Conservation (phyloP, 2,888 invertebrate genomes). For the Drosophila vallismaia region DNA sequence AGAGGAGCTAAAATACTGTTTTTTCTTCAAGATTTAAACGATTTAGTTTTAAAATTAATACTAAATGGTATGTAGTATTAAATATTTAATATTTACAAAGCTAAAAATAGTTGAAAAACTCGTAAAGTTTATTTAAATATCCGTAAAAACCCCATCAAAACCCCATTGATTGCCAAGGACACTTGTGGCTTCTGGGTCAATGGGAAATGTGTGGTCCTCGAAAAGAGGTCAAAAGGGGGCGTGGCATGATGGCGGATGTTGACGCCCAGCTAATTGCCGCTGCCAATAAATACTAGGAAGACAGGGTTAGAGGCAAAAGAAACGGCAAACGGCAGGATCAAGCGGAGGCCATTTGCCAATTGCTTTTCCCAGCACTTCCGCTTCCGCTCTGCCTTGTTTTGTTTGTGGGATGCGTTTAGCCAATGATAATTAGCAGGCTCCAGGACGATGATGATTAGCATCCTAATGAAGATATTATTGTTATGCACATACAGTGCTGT, state of each 20-base stretch:
- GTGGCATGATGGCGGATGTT: conserved; percentile 13
- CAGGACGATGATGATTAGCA: conserved; percentile 25
- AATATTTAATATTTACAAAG: neutral
- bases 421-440: conserved; percentile 36
- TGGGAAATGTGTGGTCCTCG: no score
- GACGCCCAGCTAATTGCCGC: conserved; percentile 55
- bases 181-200: conserved; percentile 3
- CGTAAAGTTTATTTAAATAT: neutral
- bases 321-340: neutral
- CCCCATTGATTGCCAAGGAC: neutral
- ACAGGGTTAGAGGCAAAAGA: neutral
- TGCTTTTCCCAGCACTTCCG: conserved; percentile 70
- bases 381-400: conserved; percentile 56
- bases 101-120: neutral
- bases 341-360: conserved; percentile 65
- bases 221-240: neutral
- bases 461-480: conserved; percentile 50
- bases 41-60: neutral
- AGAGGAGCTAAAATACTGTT: no score
- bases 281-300: conserved; percentile 53
- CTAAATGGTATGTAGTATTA: neutral
- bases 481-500: conserved; percentile 1
- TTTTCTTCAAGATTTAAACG: neutral
- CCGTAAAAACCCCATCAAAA: neutral
- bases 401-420: conserved; percentile 36